A percentile compares a stretch with the other conserved stretches of the same genome.
These are phyloP conservation scores for Acanthis flammea DNA, from an alignment of 2,797 vertebrate genomes.

Conservation along the genomic window DNA sequence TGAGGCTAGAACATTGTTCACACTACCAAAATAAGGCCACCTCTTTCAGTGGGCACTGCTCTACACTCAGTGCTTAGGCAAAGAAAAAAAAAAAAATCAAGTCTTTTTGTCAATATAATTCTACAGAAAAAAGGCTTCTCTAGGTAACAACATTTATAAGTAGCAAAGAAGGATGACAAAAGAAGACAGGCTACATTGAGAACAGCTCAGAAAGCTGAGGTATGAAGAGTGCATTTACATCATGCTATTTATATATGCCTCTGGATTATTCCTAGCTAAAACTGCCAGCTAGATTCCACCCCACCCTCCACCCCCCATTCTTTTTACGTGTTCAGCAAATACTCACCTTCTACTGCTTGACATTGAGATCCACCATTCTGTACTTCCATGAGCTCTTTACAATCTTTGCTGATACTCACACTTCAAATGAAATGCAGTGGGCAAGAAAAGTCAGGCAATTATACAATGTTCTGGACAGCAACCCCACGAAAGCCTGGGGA, in stretches of 20 bases:
- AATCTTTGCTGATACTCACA: neutral
- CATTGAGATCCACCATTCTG: neutral
- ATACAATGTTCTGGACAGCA: neutral
- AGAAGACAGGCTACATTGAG: neutral
- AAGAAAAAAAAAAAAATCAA: neutral
- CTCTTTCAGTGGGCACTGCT: neutral
- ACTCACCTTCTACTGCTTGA: neutral
- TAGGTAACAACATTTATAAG: neutral
- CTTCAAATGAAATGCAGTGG: neutral
- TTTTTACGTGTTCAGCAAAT: neutral
- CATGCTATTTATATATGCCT: neutral
- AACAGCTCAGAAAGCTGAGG: neutral
- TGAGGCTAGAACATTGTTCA: neutral
- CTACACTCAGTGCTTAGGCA: neutral
- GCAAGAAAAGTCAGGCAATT: neutral
- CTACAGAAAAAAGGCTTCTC: neutral
- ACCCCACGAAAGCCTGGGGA: neutral
- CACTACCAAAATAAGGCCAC: neutral
- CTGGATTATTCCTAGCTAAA: neutral
- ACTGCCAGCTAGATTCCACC: neutral
- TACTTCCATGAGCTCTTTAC: neutral
- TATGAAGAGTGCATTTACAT: neutral
- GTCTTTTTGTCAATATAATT: neutral
- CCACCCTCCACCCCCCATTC: accelerated
- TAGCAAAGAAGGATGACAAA: neutral